phyloP scores from a whole-genome alignment of 1,140 invertebrate species.

The Prorops nasuta region DNA sequence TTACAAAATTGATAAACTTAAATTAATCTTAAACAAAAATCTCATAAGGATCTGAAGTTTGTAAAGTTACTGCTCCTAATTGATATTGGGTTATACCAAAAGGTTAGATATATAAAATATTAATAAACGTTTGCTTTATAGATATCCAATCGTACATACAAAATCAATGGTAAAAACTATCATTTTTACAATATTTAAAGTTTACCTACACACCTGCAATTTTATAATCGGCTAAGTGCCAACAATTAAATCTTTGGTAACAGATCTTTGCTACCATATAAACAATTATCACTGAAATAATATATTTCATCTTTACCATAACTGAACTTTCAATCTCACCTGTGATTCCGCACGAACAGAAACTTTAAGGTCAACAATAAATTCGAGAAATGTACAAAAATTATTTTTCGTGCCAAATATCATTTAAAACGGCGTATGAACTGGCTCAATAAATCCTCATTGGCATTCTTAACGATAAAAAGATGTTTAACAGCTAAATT shows the following conservation, averaged over 20 bases:
- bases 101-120: too few species aligned
- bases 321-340: neutral
- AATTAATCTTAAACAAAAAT: too few species aligned
- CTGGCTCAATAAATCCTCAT: slow-evolving; percentile 6
- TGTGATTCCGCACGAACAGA: neutral
- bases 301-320: neutral
- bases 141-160: too few species aligned
- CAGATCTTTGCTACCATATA: slow-evolving; percentile 11
- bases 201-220: neutral
- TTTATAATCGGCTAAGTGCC: neutral
- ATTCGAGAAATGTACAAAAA: slow-evolving; percentile 16
- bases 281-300: slow-evolving; percentile 17
- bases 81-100: too few species aligned
- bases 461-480: slow-evolving; percentile 9
- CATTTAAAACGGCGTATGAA: too few species aligned
- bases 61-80: too few species aligned
- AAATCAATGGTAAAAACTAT: neutral
- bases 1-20: too few species aligned
- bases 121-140: too few species aligned
- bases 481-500: slow-evolving; percentile 14
- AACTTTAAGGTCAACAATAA: neutral
- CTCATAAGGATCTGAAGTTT: too few species aligned
- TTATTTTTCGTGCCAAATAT: too few species aligned
- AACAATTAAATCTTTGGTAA: neutral
- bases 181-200: neutral